A percentile compares a stretch with the other conserved stretches of the same genome.
phyloP scores from a whole-genome alignment of 1,140 invertebrate genomes.

The Uloborus diversus region DNA sequence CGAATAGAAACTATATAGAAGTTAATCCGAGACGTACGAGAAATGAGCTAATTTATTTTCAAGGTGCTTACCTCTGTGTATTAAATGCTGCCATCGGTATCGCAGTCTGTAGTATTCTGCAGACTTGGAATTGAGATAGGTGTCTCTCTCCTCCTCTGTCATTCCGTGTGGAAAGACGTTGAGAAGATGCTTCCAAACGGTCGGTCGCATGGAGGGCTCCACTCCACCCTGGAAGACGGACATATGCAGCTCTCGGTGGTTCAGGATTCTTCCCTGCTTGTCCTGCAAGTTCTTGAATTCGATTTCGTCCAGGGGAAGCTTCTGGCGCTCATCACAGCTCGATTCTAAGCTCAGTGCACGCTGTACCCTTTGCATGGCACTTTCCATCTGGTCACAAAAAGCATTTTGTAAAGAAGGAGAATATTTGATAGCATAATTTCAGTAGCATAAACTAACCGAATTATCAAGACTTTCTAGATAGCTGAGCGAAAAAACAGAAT shows the following conservation, averaged over 20 bases:
- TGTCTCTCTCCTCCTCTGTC: slow-evolving; percentile 89
- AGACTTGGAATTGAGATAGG: slow-evolving; percentile 91
- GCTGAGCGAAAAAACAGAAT: too few species aligned
- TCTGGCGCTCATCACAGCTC: neutral
- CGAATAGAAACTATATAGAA: too few species aligned
- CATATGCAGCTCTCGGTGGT: slow-evolving; percentile 83
- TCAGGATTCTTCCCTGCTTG: slow-evolving; percentile 84
- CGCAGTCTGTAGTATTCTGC: slow-evolving; percentile 85
- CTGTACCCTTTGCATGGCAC: neutral
- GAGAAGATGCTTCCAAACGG: slow-evolving; percentile 95
- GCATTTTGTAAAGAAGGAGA: too few species aligned
- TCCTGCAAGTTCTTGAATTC: slow-evolving; percentile 91
- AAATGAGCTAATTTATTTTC: too few species aligned
- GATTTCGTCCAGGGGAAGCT: slow-evolving; percentile 80
- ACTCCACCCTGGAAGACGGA: slow-evolving; percentile 77
- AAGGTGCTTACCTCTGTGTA: slow-evolving; percentile 56
- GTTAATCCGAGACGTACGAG: too few species aligned
- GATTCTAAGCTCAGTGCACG: slow-evolving; percentile 6
- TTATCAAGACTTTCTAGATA: too few species aligned
- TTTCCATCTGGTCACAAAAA: slow-evolving; percentile 15
- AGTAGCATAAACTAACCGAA: too few species aligned
- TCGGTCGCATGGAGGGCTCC: slow-evolving; percentile 64
- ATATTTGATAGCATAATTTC: too few species aligned
- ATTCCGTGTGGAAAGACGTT: slow-evolving; percentile 93
- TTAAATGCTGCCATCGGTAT: slow-evolving; percentile 78